Conservation (phyloP, 2,113 vertebrate species). For the Crypturellus undulatus region DNA sequence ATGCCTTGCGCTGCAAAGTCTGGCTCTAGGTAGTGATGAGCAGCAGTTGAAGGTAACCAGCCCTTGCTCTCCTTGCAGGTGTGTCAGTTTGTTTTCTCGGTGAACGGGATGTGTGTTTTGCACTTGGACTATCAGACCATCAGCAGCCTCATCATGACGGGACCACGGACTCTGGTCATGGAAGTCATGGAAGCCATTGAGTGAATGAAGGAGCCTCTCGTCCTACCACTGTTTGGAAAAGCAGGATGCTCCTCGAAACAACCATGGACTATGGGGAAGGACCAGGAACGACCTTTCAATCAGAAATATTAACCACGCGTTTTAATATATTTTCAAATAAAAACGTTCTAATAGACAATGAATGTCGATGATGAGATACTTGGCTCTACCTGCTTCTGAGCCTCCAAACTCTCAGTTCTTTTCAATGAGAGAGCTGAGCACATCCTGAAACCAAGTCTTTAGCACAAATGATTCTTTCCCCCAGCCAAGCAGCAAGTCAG, state of each 20-base stretch:
- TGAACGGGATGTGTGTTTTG: constrained; percentile 84
- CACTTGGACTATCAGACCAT: constrained; percentile 84
- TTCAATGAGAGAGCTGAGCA: neutral
- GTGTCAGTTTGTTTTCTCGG: constrained; percentile 86
- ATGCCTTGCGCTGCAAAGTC: neutral
- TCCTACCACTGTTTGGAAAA: neutral
- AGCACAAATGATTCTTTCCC: neutral
- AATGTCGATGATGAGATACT: neutral
- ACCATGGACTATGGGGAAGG: constrained; percentile 4
- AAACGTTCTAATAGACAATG: neutral
- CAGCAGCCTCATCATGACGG: constrained; percentile 87
- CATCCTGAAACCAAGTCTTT: neutral
- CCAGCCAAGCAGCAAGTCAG: neutral
- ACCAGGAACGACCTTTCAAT: neutral
- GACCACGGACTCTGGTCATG: constrained; percentile 83
- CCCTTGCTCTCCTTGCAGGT: constrained; percentile 73
- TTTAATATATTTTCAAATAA: constrained; percentile 38
- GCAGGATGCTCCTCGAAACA: neutral
- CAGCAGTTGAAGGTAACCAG: neutral
- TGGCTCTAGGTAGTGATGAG: fast-evolving
- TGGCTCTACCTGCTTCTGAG: neutral
- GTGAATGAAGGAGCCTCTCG: neutral
- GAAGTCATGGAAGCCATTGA: constrained; percentile 87
- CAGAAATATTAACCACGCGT: neutral
- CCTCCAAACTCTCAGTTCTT: neutral